phyloP scores from a whole-genome alignment of 2,113 vertebrate genomes.

The Oreochromis aureus region DNA sequence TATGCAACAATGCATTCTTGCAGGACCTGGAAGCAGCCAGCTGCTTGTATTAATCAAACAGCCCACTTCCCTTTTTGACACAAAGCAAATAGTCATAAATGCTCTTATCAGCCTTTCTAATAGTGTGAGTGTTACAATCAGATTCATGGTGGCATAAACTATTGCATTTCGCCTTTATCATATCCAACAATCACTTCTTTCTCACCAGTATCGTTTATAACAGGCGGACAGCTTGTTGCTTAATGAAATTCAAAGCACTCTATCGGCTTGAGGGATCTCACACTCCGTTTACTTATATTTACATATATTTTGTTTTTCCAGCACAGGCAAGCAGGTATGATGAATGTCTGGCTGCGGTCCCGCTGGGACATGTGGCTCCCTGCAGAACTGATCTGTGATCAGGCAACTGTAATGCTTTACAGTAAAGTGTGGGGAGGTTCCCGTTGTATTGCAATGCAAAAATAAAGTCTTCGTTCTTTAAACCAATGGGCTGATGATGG shows the following conservation, averaged over 20 bases:
- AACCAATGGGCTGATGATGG: background rate
- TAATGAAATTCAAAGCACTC: constrained; percentile 78
- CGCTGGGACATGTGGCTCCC: constrained; percentile 1
- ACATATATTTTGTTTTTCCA: constrained; percentile 67
- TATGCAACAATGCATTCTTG: constrained; percentile 38
- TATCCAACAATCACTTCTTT: constrained; percentile 74
- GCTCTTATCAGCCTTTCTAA: constrained; percentile 58
- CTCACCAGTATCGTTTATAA: constrained; percentile 85
- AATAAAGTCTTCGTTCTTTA: background rate
- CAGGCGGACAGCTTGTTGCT: constrained; percentile 74
- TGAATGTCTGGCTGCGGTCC: constrained; percentile 51
- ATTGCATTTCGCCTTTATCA: constrained; percentile 85
- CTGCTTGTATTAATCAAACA: constrained; percentile 61
- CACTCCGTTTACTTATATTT: constrained; percentile 67
- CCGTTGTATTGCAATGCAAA: background rate
- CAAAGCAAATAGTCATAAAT: constrained; percentile 66
- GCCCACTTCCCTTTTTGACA: constrained; percentile 57
- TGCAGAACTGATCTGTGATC: constrained; percentile 37
- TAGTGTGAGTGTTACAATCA: constrained; percentile 79
- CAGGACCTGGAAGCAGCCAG: constrained; percentile 22
- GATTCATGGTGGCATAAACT: constrained; percentile 91
- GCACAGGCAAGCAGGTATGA: constrained; percentile 65
- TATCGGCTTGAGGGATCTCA: constrained; percentile 56
- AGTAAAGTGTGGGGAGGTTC: background rate
- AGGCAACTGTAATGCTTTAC: background rate